Base-by-base conservation (phyloP, 2,113 vertebrate species). In the Istiophorus platypterus region DNA sequence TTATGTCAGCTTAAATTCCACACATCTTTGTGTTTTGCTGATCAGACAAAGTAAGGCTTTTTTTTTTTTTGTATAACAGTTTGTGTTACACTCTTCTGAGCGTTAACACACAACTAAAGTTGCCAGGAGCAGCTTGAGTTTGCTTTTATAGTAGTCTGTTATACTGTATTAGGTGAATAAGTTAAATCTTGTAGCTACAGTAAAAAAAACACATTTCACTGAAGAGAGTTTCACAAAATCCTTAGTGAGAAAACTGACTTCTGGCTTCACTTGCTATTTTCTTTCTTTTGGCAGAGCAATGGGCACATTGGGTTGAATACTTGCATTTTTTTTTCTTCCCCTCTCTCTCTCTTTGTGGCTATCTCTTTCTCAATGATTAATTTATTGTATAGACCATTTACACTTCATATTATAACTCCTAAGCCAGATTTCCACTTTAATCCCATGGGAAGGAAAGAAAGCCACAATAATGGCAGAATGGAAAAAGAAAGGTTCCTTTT, bases 181-280 rank as follows among this genome's bases (percentile, higher is more conserved):
- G 9, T 69, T 29, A 64, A 26, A 3, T 31, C 37, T 18, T 0
- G n/a, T n/a, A n/a, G n/a, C n/a, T n/a, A n/a, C n/a, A n/a, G n/a
- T n/a, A n/a, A n/a, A n/a, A n/a, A n/a, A n/a, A n/a, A n/a, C n/a
- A 54, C 1, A 47, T 57, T 79, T 39, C 56, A 7, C 27, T 59
- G 17, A 42, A 37, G 57, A 81, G 61, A 56, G 59, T 77, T 78
- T 72, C 0, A 27, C 24, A 45, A 6, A 62, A 64, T 74, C 62
- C 49, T 52, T 15, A 18, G 17, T 26, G 41, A 74, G 41, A 65
- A 72, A 74, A 58, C 9, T 34, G 39, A 82, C 42, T 78, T 77
- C 63, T 57, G 57, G 45, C 37, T 76, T 81, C 47, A 67, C 54
- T 72, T 56, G 24, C 69, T 84, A 56, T 66, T 74, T 49, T 42